Conservation (phyloP, 2,888 invertebrate species). For the Eupeodes latifasciatus region DNA sequence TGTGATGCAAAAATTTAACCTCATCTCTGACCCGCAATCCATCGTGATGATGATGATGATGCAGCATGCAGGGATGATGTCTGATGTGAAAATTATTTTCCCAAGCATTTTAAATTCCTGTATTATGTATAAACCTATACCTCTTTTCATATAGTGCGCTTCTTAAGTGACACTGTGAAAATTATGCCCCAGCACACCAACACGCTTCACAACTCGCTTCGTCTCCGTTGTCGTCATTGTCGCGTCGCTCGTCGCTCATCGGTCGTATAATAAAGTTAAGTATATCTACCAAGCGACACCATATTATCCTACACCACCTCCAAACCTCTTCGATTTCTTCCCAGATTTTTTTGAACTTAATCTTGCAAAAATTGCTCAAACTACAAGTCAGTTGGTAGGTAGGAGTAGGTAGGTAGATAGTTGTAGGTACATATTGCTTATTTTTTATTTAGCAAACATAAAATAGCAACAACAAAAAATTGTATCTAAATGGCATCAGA, state of each 20-base stretch:
- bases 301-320: constrained; percentile 3
- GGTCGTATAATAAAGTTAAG: not conserved
- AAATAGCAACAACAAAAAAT: not conserved
- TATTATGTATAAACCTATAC: too few species aligned
- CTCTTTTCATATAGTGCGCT: not conserved
- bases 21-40: constrained; percentile 58
- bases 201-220: not conserved
- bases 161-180: constrained; percentile 51
- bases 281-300: not conserved
- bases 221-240: too few species aligned
- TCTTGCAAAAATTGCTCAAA: constrained; percentile 28
- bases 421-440: not conserved
- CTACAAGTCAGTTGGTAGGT: not conserved
- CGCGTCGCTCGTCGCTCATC: not conserved
- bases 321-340: constrained; percentile 9
- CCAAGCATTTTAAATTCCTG: constrained; percentile 56
- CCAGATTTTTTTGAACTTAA: constrained; percentile 21
- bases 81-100: constrained; percentile 53
- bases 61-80: not conserved
- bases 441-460: constrained; percentile 25
- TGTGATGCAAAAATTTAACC: constrained; percentile 17
- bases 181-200: constrained; percentile 52
- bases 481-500: constrained; percentile 49
- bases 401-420: too few species aligned
- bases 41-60: constrained; percentile 5